A percentile compares a stretch with the other conserved stretches of the same genome.
phyloP scores from a whole-genome alignment of 2,888 invertebrate genomes.

The Blastobasis lacticolella region DNA sequence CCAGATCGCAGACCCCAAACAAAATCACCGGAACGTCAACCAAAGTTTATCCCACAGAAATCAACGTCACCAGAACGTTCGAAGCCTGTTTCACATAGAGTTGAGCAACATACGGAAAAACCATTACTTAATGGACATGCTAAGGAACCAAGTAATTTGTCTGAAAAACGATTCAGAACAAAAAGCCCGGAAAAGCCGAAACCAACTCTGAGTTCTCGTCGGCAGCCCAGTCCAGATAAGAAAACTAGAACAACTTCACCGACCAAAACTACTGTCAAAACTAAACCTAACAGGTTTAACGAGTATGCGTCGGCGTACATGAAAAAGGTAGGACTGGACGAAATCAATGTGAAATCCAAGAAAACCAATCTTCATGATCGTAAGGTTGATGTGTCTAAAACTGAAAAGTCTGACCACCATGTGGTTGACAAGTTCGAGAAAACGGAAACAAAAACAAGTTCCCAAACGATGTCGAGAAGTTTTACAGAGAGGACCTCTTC shows the following conservation, averaged over 20 bases:
- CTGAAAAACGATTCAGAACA: slow-evolving; percentile 29
- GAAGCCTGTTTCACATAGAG: slow-evolving; percentile 22
- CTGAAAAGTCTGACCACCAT: slow-evolving; percentile 10
- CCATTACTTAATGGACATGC: slow-evolving; percentile 37
- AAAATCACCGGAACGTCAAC: slow-evolving; percentile 34
- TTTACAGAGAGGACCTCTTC: slow-evolving; percentile 44
- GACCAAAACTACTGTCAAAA: slow-evolving; percentile 41
- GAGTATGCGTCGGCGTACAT: slow-evolving; percentile 68
- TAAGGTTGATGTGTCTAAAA: slow-evolving; percentile 28
- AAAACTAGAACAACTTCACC: slow-evolving; percentile 51
- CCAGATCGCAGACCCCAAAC: slow-evolving; percentile 19
- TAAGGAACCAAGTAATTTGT: slow-evolving; percentile 30
- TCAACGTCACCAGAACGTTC: slow-evolving; percentile 37
- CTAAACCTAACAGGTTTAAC: slow-evolving; percentile 55
- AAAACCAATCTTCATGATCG: slow-evolving; percentile 35
- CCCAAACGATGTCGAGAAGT: slow-evolving; percentile 27
- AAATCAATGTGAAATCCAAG: slow-evolving; percentile 35
- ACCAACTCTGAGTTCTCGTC: slow-evolving; percentile 31
- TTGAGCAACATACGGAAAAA: slow-evolving; percentile 15
- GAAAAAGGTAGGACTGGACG: slow-evolving; percentile 60
- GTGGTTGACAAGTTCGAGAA: not conserved
- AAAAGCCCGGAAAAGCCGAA: slow-evolving; percentile 50
- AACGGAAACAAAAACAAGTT: slow-evolving; percentile 27
- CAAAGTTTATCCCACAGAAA: slow-evolving; percentile 27
- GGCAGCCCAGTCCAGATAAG: slow-evolving; percentile 57